Evolutionary conservation across 2,888 invertebrate genomes (phyloP), one percentile per base, ranked within the genome.

Genomic region (Erebia ligea): DNA sequence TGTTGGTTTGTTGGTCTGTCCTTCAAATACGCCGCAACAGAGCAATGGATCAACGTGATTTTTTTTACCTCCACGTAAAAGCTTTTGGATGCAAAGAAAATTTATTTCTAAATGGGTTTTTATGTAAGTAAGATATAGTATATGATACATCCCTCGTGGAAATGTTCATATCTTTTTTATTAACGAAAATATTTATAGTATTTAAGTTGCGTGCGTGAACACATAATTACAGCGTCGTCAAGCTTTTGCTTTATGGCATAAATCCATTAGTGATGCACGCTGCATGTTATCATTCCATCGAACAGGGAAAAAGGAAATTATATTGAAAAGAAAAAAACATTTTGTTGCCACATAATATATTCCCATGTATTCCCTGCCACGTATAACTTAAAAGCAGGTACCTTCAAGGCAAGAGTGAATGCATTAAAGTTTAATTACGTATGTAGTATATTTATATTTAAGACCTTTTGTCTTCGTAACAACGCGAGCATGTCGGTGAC

Each of bases 181-280:
- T 19, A 42, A 45, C 4, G 19, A 48, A 62, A 76, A 77, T 52
- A 52, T 34, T 25, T 52, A 0, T 48, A 15, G 5, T 58, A 68
- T 66, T 69, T 15, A 57, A 13, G 63, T 76, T 45, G 76, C 78
- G 77, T 76, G 78, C 70, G 34, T 34, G 34, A 40, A 58, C 67
- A 73, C 73, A 71, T 73, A 67, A 70, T 65, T 13, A 40, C 52
- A 50, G 57, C 68, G 71, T 40, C 69, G 68, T 73, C 69, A 70
- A 73, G 40, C 50, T 69, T 34, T 50, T 62, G 71, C 66, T 76
- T 78, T 78, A 79, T 78, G 77, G 70, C 66, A 65, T 70, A 75
- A 77, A 73, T 77, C 77, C 79, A 78, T 79, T 78, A 80, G 73
- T 69, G 59, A 52, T 66, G 71, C 69, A 72, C 73, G 69, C 11